Evolutionary conservation across 2,888 invertebrate genomes (phyloP).

Genomic region (Aricia artaxerxes): DNA sequence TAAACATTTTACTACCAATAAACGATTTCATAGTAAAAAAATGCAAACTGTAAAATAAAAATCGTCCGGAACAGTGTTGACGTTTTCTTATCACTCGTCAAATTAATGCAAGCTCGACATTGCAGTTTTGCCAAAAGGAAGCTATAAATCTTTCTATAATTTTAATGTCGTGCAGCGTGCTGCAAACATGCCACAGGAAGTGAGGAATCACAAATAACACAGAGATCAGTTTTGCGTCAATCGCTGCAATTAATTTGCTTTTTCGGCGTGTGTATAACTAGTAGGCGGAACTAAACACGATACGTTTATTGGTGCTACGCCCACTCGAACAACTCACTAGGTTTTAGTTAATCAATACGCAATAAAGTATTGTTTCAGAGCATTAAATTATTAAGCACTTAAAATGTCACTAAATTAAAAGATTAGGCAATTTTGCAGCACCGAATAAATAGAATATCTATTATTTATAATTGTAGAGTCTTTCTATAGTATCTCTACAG

Average conservation of each 20-base stretch:
- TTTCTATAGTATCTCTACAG: too few relatives aligned
- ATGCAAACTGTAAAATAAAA: background rate
- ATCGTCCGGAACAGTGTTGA: background rate
- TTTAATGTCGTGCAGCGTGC: constrained; percentile 5
- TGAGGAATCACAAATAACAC: background rate
- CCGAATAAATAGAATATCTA: background rate
- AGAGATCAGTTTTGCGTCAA: constrained; percentile 35
- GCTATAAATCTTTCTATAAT: background rate
- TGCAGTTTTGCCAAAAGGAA: background rate
- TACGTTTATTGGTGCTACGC: constrained; percentile 44
- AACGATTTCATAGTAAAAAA: too few relatives aligned
- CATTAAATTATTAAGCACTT: background rate
- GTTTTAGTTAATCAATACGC: background rate
- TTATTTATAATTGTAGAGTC: background rate
- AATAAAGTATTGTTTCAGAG: background rate
- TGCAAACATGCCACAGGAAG: constrained; percentile 14
- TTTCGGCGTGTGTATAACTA: constrained; percentile 36
- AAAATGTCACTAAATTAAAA: background rate
- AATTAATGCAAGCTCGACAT: background rate
- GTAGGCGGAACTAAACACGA: constrained; percentile 44
- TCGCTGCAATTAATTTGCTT: constrained; percentile 41
- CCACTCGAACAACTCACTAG: constrained; percentile 37
- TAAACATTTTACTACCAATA: too few relatives aligned
- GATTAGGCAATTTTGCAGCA: background rate
- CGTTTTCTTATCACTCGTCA: background rate